phyloP scores from a whole-genome alignment of 2,113 vertebrate genomes.

The Tupaia chinensis region DNA sequence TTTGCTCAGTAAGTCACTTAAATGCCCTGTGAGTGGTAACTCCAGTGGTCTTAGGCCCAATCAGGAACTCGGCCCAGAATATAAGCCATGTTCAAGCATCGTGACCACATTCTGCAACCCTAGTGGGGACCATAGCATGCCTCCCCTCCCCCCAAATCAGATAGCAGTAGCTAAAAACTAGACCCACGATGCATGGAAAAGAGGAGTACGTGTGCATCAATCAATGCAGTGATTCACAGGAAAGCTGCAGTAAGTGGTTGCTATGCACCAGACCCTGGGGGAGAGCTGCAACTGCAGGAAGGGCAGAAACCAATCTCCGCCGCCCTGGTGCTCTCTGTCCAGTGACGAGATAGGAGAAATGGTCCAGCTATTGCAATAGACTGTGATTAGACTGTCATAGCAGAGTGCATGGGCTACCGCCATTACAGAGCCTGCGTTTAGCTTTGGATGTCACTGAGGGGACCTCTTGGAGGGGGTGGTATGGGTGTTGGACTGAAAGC shows the following conservation, averaged over 20 bases:
- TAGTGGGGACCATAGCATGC: background rate
- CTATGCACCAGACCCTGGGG: background rate
- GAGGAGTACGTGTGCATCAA: background rate
- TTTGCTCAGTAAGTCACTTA: background rate
- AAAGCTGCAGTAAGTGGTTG: background rate
- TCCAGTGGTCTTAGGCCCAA: background rate
- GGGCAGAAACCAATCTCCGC: background rate
- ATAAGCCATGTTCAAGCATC: background rate
- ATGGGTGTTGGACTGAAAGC: background rate
- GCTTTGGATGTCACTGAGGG: background rate
- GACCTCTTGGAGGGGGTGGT: background rate
- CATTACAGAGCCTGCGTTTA: background rate
- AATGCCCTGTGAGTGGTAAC: background rate
- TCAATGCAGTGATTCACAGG: background rate
- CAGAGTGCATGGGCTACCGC: background rate
- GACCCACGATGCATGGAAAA: background rate
- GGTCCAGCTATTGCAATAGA: background rate
- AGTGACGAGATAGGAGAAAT: background rate
- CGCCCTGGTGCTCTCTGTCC: background rate
- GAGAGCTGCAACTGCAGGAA: background rate
- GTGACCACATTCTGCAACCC: background rate
- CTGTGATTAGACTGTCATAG: background rate
- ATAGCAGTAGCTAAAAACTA: conserved; percentile 22
- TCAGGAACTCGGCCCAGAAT: conserved; percentile 22
- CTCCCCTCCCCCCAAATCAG: background rate